Base-by-base conservation (phyloP, 2,888 invertebrate genomes). In the Trichogramma dendrolimi region DNA sequence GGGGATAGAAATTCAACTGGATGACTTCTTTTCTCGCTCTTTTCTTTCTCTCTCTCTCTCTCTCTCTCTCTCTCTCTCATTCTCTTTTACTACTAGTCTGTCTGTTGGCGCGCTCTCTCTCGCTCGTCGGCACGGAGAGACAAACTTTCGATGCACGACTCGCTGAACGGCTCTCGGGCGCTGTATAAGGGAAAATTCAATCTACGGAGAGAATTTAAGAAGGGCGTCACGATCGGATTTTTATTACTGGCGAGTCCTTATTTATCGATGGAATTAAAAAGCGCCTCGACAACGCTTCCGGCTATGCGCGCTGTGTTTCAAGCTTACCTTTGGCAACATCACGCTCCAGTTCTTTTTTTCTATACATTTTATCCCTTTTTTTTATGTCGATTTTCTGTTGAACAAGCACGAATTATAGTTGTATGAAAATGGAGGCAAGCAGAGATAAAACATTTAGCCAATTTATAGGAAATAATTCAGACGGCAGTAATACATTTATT, bases 241-340 rank as follows among this genome's bases (percentile, higher is more conserved):
- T 66, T 64, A 66, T 69, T 66, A 67, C 62, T 63, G 64, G 59
- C 46, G 65, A 60, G 62, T 61, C 65, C 68, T 71, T 72, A 68
- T 71, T 73, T 70, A 71, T 71, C 68, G 69, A 70, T 69, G 67
- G 65, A 69, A 71, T 71, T 70, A 70, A 72, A 64, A 69, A 60
- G 64, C 63, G 60, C 66, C 58, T 52, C 62, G 63, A 61, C 63
- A 63, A 62, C 58, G 63, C 59, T 67, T 67, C 66, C 66, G 65
- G 56, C 62, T 60, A 55, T 48, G 53, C 41, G 39, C 39, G 46
- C 41, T 27, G 38, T 47, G 48, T 53, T 44, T 27, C 27, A 27
- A 27, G 52, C 53, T 60, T 62, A 43, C 59, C 39, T 58, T 49
- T 56, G 42, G 47, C 59, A 7, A 51, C 38, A 38, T 7, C n/a